Percentiles rank a stretch among this genome's conserved stretches.
phyloP scores from a whole-genome alignment of 2,113 vertebrate genomes.

The Takifugu flavidus region DNA sequence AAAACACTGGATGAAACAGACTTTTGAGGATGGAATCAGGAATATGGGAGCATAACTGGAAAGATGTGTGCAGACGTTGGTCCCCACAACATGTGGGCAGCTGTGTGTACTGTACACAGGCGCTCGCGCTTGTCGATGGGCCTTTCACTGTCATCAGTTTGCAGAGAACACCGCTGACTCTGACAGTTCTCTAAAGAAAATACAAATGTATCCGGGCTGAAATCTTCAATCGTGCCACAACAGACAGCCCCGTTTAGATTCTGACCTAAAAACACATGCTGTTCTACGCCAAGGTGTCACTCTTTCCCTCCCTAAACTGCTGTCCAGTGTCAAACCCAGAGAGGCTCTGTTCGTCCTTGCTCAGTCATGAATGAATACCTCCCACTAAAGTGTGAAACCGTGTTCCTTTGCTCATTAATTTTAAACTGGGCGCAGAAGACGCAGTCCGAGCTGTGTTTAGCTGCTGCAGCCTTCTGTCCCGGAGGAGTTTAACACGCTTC shows the following conservation, averaged over 20 bases:
- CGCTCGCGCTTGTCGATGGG: background rate
- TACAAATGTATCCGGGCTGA: background rate
- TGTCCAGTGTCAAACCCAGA: constrained; percentile 30
- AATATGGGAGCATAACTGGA: background rate
- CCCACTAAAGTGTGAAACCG: constrained; percentile 41
- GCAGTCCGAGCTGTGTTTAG: constrained; percentile 13
- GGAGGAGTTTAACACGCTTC: constrained; percentile 14
- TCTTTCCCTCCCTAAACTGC: constrained; percentile 9
- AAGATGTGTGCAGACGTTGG: constrained; percentile 17
- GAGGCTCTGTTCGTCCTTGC: constrained; percentile 18
- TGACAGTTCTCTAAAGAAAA: constrained; percentile 12
- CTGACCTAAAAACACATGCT: constrained; percentile 17
- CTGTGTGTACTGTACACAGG: background rate
- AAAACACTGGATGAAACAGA: background rate
- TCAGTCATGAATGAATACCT: constrained; percentile 36
- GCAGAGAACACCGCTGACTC: constrained; percentile 3
- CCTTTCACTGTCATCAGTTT: constrained; percentile 30
- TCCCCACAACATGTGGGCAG: constrained; percentile 8
- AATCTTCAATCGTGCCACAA: background rate
- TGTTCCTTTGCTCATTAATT: constrained; percentile 42
- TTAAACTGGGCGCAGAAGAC: constrained; percentile 23
- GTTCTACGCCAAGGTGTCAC: background rate
- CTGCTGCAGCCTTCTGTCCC: constrained; percentile 11
- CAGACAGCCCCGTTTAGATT: background rate
- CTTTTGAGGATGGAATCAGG: too few relatives aligned